A percentile compares a stretch with the other conserved stretches of the same genome.
phyloP scores from a whole-genome alignment of 1,140 invertebrate species.

The Drosophila yakuba region DNA sequence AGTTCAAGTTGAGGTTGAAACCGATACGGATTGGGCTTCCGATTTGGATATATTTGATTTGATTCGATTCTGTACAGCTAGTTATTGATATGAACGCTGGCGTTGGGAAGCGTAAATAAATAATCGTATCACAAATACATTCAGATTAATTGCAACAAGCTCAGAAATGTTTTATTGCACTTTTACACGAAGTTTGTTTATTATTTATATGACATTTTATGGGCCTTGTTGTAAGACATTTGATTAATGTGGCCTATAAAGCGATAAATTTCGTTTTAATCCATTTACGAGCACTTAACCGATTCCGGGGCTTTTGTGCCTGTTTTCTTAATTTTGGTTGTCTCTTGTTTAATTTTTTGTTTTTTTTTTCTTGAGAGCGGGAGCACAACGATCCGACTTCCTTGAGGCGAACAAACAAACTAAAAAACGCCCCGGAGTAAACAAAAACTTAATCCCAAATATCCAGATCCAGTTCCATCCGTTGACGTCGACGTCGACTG shows the following conservation, averaged over 20 bases:
- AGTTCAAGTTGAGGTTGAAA: constrained; percentile 29
- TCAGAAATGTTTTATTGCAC: constrained; percentile 50
- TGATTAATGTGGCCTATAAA: constrained; percentile 66
- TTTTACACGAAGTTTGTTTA: constrained; percentile 51
- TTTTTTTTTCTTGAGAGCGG: constrained; percentile 27
- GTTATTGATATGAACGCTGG: constrained; percentile 46
- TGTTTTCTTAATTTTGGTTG: constrained; percentile 14
- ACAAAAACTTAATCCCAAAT: constrained; percentile 84
- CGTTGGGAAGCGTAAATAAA: constrained; percentile 48
- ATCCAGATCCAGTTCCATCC: constrained; percentile 69
- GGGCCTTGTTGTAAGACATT: constrained; percentile 59
- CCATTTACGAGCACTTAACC: constrained; percentile 75
- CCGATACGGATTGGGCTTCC: constrained; percentile 1
- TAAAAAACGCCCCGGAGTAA: constrained; percentile 82
- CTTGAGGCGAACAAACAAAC: constrained; percentile 81
- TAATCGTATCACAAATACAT: constrained; percentile 45
- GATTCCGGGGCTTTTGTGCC: constrained; percentile 31
- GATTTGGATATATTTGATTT: constrained; percentile 13
- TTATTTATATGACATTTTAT: constrained; percentile 66
- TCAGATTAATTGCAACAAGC: constrained; percentile 58
- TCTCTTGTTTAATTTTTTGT: constrained; percentile 4
- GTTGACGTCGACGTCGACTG: constrained; percentile 14
- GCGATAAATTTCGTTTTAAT: constrained; percentile 70
- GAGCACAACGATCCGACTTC: constrained; percentile 73
- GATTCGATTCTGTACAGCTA: constrained; percentile 6